A percentile compares a stretch with the other conserved stretches of the same genome.
Evolutionary conservation across 1,140 invertebrate species (phyloP).

Genomic region (Drosophila pectinifera): DNA sequence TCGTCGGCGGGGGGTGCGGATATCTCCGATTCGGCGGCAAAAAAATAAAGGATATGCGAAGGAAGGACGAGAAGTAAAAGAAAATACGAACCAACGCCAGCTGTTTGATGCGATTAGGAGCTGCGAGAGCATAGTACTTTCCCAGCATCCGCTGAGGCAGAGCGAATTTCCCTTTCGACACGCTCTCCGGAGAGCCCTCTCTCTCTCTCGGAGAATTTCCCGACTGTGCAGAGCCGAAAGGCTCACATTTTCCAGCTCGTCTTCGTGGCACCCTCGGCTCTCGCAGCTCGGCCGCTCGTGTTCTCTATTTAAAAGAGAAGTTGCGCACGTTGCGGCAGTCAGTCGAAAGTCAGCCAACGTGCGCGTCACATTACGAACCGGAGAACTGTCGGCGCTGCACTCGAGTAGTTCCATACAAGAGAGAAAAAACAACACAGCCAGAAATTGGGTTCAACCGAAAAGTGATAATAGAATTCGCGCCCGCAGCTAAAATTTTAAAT

Average conservation of each 20-base stretch:
- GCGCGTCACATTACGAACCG: conserved; percentile 56
- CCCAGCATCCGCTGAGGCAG: conserved; percentile 44
- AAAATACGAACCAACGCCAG: conserved; percentile 57
- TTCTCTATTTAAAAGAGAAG: conserved; percentile 75
- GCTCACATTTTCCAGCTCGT: conserved; percentile 4
- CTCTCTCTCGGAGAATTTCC: conserved; percentile 12
- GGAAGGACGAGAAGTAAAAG: conserved; percentile 4
- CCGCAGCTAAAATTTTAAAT: conserved; percentile 46
- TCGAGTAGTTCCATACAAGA: conserved; percentile 6
- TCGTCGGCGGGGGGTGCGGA: conserved; percentile 5
- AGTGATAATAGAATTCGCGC: conserved; percentile 65
- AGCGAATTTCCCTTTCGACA: conserved; percentile 57
- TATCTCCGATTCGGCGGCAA: conserved; percentile 44
- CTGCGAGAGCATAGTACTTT: conserved; percentile 30
- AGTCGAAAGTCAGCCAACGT: conserved; percentile 76
- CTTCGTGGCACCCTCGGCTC: conserved; percentile 10
- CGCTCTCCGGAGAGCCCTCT: not conserved
- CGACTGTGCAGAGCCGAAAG: conserved; percentile 34
- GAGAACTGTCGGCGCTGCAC: conserved; percentile 19
- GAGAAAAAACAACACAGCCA: conserved; percentile 3
- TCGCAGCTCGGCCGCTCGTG: conserved; percentile 23
- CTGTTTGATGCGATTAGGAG: conserved; percentile 61
- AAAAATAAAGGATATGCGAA: conserved; percentile 41
- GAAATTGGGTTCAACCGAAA: conserved; percentile 41
- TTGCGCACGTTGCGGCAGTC: conserved; percentile 79